These are phyloP conservation scores for Somateria mollissima DNA, from an alignment of 2,797 vertebrate species.

Conservation along the genomic window DNA sequence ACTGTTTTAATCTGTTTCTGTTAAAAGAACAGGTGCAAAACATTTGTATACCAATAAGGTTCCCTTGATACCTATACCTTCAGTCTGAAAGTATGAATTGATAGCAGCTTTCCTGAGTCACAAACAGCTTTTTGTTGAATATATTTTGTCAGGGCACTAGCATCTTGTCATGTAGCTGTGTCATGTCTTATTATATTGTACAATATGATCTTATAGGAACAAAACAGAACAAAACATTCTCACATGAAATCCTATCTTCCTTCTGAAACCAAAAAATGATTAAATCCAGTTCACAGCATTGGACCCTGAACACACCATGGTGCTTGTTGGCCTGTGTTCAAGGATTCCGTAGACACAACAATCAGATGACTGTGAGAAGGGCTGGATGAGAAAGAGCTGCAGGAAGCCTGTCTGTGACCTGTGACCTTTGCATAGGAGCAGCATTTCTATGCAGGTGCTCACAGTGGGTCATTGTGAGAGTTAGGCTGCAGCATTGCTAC, in stretches of 20 bases:
- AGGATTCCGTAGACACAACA: not conserved
- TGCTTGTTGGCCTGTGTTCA: not conserved
- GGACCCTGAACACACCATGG: not conserved
- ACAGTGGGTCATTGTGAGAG: not conserved
- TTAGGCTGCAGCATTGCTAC: not conserved
- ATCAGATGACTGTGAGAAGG: not conserved
- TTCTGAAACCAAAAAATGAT: not conserved
- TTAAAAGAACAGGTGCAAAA: conserved; percentile 71
- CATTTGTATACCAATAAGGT: conserved; percentile 31
- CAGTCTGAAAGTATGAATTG: conserved; percentile 27
- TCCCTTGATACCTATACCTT: conserved; percentile 36
- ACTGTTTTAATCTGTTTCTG: conserved; percentile 52
- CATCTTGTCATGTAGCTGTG: not conserved
- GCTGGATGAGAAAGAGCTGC: not conserved
- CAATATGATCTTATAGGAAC: not conserved
- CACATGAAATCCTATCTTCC: not conserved
- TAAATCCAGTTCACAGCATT: not conserved
- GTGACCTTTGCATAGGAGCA: not conserved
- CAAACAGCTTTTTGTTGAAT: conserved; percentile 40
- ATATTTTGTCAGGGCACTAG: conserved; percentile 12
- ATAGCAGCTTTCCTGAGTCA: conserved; percentile 15
- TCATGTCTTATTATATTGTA: not conserved
- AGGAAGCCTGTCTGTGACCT: not conserved
- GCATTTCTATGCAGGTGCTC: not conserved
- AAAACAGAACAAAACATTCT: not conserved